A percentile compares a stretch with the other conserved stretches of the same genome.
Conservation (phyloP, 2,113 vertebrate genomes). For the Sprattus sprattus region DNA sequence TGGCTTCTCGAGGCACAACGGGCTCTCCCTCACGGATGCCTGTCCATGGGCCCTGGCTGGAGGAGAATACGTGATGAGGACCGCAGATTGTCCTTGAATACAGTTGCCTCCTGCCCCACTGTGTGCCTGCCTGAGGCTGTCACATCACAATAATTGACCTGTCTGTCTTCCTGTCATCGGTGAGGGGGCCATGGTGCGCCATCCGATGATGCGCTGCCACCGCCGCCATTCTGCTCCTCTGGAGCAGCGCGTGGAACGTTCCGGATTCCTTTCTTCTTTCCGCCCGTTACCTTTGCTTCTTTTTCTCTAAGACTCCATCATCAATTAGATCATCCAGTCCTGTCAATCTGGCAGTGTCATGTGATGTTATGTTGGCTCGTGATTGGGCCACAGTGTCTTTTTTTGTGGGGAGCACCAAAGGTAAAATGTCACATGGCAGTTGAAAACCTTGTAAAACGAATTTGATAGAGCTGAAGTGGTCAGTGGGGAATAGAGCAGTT, state of each 20-base stretch:
- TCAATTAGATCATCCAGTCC: no score
- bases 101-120: constrained; percentile 15
- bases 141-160: constrained; percentile 53
- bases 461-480: background rate
- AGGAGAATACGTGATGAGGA: constrained; percentile 5
- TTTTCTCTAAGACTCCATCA: no score
- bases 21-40: background rate
- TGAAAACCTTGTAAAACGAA: background rate
- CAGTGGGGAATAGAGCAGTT: background rate
- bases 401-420: background rate
- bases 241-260: background rate
- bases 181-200: background rate
- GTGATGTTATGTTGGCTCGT: no score
- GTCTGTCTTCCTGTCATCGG: constrained; percentile 49
- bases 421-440: background rate
- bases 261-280: background rate
- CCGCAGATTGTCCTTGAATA: background rate
- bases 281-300: no score
- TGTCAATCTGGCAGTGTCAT: no score
- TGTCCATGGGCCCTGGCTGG: background rate
- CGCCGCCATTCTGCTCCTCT: background rate
- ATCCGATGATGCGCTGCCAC: background rate
- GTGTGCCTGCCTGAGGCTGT: background rate
- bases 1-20: background rate
- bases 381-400: background rate